Percentiles rank a stretch among this genome's conserved stretches.
Evolutionary conservation across 1,140 invertebrate species (phyloP).

Genomic region (Anthonomus grandis): DNA sequence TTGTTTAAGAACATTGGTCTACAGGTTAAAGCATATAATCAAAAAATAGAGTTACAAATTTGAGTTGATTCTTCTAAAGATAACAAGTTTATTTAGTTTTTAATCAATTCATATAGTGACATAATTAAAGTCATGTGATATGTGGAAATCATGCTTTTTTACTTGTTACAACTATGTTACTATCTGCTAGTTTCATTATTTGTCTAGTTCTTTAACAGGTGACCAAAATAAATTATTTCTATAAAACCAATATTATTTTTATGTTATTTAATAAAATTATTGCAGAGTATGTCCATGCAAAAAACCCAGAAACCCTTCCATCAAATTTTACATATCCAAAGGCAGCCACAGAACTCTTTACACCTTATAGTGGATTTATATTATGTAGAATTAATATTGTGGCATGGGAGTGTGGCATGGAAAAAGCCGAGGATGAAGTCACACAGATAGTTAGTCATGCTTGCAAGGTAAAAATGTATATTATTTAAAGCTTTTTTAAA

Average conservation of each 20-base stretch:
- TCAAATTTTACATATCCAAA: conserved; percentile 36
- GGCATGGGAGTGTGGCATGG: conserved; percentile 43
- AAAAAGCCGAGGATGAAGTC: conserved; percentile 39
- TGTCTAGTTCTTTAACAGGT: no score
- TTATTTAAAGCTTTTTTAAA: neutral
- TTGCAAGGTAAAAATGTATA: conserved; percentile 34
- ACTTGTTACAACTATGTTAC: no score
- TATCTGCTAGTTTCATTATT: no score
- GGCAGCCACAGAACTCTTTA: conserved; percentile 40
- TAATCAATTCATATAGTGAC: no score
- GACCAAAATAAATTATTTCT: neutral
- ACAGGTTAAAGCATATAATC: no score
- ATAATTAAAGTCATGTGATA: no score
- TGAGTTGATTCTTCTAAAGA: no score
- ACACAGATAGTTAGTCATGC: conserved; percentile 38
- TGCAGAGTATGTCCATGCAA: conserved; percentile 37
- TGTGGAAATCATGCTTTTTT: no score
- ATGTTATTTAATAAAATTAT: no score
- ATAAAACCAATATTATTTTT: conserved; percentile 1
- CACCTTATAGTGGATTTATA: conserved; percentile 42
- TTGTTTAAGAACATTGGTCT: no score
- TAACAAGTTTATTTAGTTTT: no score
- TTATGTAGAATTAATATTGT: conserved; percentile 36
- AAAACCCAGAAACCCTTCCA: conserved; percentile 31
- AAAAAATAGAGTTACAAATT: no score